A percentile compares a stretch with the other conserved stretches of the same genome.
Conservation (phyloP, 2,113 vertebrate species). For the Perca fluviatilis region DNA sequence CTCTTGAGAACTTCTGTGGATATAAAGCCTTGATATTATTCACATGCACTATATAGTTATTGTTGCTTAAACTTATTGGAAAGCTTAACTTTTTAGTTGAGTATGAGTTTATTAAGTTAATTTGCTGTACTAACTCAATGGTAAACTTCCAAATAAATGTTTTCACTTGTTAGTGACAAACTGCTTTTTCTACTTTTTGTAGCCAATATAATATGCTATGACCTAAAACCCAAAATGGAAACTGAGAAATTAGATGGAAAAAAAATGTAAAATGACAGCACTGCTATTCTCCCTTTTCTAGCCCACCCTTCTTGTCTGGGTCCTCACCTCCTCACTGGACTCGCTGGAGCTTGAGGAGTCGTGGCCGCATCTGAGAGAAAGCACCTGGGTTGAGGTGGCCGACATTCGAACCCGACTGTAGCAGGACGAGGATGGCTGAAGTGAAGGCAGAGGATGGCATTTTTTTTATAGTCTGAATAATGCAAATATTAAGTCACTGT, state of each 20-base stretch:
- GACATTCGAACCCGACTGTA: conserved; percentile 47
- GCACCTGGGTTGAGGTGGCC: conserved; percentile 24
- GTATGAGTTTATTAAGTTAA: neutral
- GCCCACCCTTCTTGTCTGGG: neutral
- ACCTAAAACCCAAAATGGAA: neutral
- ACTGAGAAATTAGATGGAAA: neutral
- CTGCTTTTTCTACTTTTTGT: neutral
- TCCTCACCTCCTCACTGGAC: conserved; percentile 79
- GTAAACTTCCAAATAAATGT: neutral
- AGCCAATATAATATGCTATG: neutral
- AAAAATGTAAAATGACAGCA: neutral
- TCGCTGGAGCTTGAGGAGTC: conserved; percentile 70
- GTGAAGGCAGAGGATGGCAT: neutral
- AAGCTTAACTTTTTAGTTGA: neutral
- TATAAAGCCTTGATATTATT: neutral
- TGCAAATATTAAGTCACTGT: neutral
- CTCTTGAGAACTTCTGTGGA: conserved; percentile 45
- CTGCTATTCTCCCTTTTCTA: neutral
- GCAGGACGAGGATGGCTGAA: conserved; percentile 64
- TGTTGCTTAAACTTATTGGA: neutral
- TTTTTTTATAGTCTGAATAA: neutral
- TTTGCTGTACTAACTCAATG: neutral
- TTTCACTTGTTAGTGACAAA: neutral
- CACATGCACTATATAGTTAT: neutral
- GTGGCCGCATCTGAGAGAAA: conserved; percentile 61